Base-by-base conservation (phyloP, 2,113 vertebrate genomes). In the Pimephales promelas region DNA sequence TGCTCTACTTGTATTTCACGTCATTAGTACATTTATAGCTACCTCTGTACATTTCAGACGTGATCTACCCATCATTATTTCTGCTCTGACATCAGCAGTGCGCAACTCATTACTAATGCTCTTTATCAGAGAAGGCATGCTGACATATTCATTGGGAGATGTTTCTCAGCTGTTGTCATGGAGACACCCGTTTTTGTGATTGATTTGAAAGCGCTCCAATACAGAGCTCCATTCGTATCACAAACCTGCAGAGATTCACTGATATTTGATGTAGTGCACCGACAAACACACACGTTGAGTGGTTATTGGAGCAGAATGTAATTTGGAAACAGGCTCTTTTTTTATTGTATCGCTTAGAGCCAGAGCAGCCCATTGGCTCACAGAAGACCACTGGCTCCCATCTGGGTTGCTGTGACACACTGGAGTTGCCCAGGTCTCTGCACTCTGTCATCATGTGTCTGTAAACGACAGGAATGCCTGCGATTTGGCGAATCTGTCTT, bases 381-480 rank as follows among this genome's bases (percentile, higher is more conserved):
- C n/a, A 13, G 22, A 75, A 80, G 8, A 64, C 61, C 40, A 68
- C 26, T 80, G 45, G 68, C 49, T 83, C 26, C 31, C 83, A 78
- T 85, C 72, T 74, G 57, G 68, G 34, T 68, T 74, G 47, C 70
- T 26, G 57, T 82, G 79, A 83, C 79, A 71, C 75, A 84, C 85
- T 76, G 28, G 24, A 79, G 81, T 77, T 31, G 62, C 75, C 34
- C 79, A 1, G 80, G 1, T 26, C 83, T 74, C 66, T 28, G 2
- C 64, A n/a, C 66, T 45, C 49, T 62, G 68, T 47, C 83, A 66
- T 36, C 83, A 57, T 68, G 40, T 62, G 64, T 86, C 74, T 79
- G 36, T 66, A 79, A 18, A 3, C 43, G 49, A 66, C 70, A 80
- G 34, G 78, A 79, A 72, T 24, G n/a, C 47, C 52, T 36, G 36